A percentile compares a stretch with the other conserved stretches of the same genome.
Evolutionary conservation across 2,888 invertebrate genomes (phyloP).

Genomic region (Caenorhabditis sp.): DNA sequence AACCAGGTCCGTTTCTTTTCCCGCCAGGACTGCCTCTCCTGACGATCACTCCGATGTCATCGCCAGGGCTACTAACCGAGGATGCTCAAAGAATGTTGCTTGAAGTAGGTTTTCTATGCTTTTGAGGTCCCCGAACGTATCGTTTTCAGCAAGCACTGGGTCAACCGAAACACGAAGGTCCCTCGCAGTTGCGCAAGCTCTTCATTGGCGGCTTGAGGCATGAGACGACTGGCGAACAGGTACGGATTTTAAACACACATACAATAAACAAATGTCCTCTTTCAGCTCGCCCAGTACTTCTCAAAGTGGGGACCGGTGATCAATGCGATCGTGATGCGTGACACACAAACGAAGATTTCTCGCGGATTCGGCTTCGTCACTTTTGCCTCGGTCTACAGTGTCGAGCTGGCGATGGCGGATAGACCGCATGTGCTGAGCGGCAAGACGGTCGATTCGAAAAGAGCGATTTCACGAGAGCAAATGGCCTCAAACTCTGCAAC

Average conservation of each 20-base stretch:
- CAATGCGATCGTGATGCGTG: conserved; percentile 77
- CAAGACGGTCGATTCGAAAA: conserved; percentile 73
- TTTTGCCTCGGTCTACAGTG: conserved; percentile 71
- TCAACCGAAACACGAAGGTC: too few species aligned
- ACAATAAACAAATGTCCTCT: too few species aligned
- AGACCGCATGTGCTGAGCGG: conserved; percentile 76
- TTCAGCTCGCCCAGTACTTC: conserved; percentile 73
- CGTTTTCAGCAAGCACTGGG: too few species aligned
- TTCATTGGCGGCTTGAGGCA: conserved; percentile 77
- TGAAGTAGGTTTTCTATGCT: too few species aligned
- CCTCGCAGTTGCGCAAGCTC: conserved; percentile 74
- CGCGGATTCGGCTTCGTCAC: conserved; percentile 78
- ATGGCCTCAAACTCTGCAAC: conserved; percentile 75
- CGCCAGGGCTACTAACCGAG: too few species aligned
- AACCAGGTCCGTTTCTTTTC: too few species aligned
- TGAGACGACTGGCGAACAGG: conserved; percentile 76
- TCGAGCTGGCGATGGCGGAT: conserved; percentile 74
- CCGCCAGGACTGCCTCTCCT: too few species aligned
- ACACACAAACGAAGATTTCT: conserved; percentile 73
- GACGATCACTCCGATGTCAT: too few species aligned
- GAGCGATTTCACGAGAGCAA: conserved; percentile 78
- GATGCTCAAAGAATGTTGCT: too few species aligned
- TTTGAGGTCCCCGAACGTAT: too few species aligned
- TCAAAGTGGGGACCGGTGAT: conserved; percentile 76
- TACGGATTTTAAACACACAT: not conserved